Evolutionary conservation across 2,113 vertebrate genomes (phyloP).

Genomic region (Tenrec ecaudatus): DNA sequence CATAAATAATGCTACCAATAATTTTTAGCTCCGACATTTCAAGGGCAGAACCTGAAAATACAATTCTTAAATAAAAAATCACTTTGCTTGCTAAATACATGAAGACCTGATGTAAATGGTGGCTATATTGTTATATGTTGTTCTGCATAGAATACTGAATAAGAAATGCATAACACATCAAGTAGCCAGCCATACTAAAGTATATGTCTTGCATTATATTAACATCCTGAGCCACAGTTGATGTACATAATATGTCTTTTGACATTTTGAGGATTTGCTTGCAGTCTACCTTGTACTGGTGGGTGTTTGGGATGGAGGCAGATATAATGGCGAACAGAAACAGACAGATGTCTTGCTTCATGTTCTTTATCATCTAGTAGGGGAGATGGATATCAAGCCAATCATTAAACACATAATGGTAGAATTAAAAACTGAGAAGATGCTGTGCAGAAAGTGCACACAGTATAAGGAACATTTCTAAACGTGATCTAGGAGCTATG

Average conservation of each 20-base stretch:
- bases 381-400: neutral
- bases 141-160: conserved; percentile 36
- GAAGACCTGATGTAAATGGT: conserved; percentile 36
- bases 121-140: conserved; percentile 8
- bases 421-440: conserved; percentile 14
- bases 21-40: conserved; percentile 65
- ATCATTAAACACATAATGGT: neutral
- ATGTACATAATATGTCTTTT: neutral
- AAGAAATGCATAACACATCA: conserved; percentile 67
- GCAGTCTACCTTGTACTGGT: neutral
- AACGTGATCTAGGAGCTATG: neutral
- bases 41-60: conserved; percentile 61
- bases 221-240: conserved; percentile 2
- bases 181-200: conserved; percentile 39
- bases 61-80: neutral
- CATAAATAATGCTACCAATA: conserved; percentile 54
- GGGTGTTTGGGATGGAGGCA: neutral
- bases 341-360: neutral
- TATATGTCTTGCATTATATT: conserved; percentile 24
- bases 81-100: neutral
- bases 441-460: neutral
- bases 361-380: neutral
- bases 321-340: neutral
- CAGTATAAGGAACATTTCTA: neutral
- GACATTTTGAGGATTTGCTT: neutral